A percentile compares a stretch with the other conserved stretches of the same genome.
Conservation (phyloP, 2,113 vertebrate genomes). For the Sus scrofa region T2T-Sscrofa CM000824.6:217000001-217000500, state of each 20-base stretch:
- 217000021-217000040: too few species aligned
- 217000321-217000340: background rate
- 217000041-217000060: too few species aligned
- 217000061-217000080: too few species aligned
- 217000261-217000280: background rate
- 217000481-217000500: background rate
- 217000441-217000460: background rate
- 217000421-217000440: slow-evolving; percentile 13
- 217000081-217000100: background rate
- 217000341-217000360: slow-evolving; percentile 11
- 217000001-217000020: too few species aligned
- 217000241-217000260: background rate
- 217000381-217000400: background rate
- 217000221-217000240: slow-evolving; percentile 4
- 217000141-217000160: background rate
- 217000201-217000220: background rate
- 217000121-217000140: background rate
- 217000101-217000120: background rate
- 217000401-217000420: background rate
- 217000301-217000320: background rate
- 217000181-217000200: background rate
- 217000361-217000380: background rate
- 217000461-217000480: background rate
- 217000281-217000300: background rate
- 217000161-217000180: background rate